Base-by-base conservation (phyloP, 2,797 vertebrate genomes). In the Morus bassanus region DNA sequence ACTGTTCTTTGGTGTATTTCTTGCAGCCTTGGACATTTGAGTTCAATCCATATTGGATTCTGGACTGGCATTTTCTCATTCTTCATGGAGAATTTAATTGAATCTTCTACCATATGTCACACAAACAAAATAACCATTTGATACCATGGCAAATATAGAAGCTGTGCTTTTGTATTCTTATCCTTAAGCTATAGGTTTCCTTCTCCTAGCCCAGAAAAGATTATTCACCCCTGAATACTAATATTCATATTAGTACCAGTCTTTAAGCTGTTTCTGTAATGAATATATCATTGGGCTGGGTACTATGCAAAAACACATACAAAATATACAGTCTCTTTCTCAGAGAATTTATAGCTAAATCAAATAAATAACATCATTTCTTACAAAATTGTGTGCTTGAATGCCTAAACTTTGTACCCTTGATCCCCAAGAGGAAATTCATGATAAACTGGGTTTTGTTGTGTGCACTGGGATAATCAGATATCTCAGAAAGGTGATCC, bases 401-500 rank as follows among this genome's bases (percentile, higher is more conserved):
- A 63, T 46, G 6, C 1, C 5, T 46, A 19, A 11, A 37, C 7
- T 78, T 68, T 35, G 70, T 3, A 59, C 6, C 6, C 5, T 63
- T 46, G 13, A 69, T 39, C 11, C 22, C 13, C 10, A 35, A 64
- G 76, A 68, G 4, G 6, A 70, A 78, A 88, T 63, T 64, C 17
- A 41, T 1, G 0, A 2, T 48, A 50, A 50, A 1, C 1, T 90
- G 5, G 4, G 2, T n/a, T 91, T 78, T 60, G 3, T 45, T 68
- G 18, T n/a, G 23, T 27, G 23, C 5, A 7, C 10, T n/a, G 18
- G n/a, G 9, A 77, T 81, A 67, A 74, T 56, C 41, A 41, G 1
- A 2, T 41, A 18, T 45, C 39, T 85, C 41, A 46, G 50, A 93
- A 85, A 70, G 6, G 9, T 18, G 17, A 21, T 56, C 33, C 31